Percentiles rank a stretch among this genome's conserved stretches.
These are phyloP conservation scores for Drosophila albomicans DNA, from an alignment of 1,140 invertebrate genomes.

Conservation along the genomic window DNA sequence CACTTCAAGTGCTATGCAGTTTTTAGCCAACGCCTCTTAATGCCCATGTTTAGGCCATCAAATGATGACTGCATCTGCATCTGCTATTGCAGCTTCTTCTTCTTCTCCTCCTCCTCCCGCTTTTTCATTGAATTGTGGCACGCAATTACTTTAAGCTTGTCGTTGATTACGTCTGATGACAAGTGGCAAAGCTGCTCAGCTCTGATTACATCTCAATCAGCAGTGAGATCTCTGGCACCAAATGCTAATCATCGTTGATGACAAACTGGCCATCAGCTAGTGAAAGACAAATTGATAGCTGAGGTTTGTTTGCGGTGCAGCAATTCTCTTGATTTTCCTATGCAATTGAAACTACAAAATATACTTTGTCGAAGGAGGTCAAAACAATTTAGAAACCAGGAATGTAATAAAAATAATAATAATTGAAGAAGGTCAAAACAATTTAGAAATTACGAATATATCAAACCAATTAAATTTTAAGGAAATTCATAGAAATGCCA, in stretches of 20 bases:
- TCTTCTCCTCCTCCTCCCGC: neutral
- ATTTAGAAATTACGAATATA: too few relatives aligned
- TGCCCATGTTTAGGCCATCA: constrained; percentile 28
- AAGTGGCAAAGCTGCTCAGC: neutral
- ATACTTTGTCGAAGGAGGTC: too few relatives aligned
- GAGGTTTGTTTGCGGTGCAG: too few relatives aligned
- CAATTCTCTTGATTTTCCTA: too few relatives aligned
- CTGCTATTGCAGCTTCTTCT: neutral
- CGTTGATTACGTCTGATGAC: constrained; percentile 21
- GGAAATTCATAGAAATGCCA: too few relatives aligned
- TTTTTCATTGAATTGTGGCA: neutral
- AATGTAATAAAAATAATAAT: too few relatives aligned
- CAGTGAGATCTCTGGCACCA: neutral
- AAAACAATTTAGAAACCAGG: too few relatives aligned
- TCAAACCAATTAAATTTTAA: too few relatives aligned
- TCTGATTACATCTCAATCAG: constrained; percentile 22
- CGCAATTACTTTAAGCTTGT: constrained; percentile 8
- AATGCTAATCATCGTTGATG: neutral
- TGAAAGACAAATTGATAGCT: too few relatives aligned
- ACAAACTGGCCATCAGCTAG: neutral
- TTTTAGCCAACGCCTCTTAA: constrained; percentile 1
- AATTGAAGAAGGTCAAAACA: too few relatives aligned
- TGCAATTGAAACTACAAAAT: too few relatives aligned
- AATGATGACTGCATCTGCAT: constrained; percentile 11
- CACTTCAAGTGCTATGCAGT: neutral